Evolutionary conservation across 2,797 vertebrate genomes (phyloP), one percentile per base, ranked within the genome.

Genomic region (Parotocinclus haroldoi): DNA sequence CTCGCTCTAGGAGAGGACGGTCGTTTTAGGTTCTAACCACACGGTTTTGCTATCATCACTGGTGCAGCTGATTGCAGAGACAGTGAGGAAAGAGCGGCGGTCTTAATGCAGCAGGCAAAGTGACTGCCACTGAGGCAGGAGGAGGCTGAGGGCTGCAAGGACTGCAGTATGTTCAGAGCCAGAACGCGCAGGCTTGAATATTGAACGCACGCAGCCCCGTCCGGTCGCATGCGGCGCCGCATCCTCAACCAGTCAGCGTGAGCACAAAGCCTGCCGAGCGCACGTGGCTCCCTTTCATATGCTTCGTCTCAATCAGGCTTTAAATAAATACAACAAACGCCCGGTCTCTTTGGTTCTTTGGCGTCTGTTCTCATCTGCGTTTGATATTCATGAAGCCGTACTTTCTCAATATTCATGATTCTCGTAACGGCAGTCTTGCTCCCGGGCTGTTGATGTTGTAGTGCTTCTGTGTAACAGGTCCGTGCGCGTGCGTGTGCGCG

Each of bases 331-430:
- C 38, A 44, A 14, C 14, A 17, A 10, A 60, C 56, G 17, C 4
- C 18, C 4, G 13, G 17, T 40, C n/a, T 27, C 45, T 62, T 58
- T 39, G 12, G 51, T 56, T 42, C 16, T 8, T 40, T 5, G 6
- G 9, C 10, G 72, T 81, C 84, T 76, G 83, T 88, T 87, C 79
- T 84, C 53, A 67, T 69, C 60, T 18, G 50, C 73, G 86, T 89
- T 89, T 90, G 88, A 90, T 88, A 89, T 90, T 80, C 64, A 89
- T 89, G 86, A 87, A 81, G 59, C 72, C 11, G 18, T 53, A 69
- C 66, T 69, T 12, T 70, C 80, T 89, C 66, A 67, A 81, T 88
- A 86, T 89, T 81, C 77, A 88, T 79, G 71, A 13, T 80, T 79
- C 81, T 79, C 74, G 78, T 61, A 51, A 51, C 16, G 18, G 27